Evolutionary conservation across 1,140 invertebrate genomes (phyloP).

Genomic region (roundworm (Caenorhabditis elegans)): WBcel235 BX284602.5:14033501-14034000

Average conservation of each 20-base stretch:
- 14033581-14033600: not conserved
- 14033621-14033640: conserved; percentile 4
- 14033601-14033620: not conserved
- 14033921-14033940: not conserved
- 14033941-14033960: not conserved
- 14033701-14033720: not conserved
- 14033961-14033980: not conserved
- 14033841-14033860: not conserved
- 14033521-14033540: conserved; percentile 20
- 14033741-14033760: not conserved
- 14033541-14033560: too few relatives aligned
- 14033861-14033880: not conserved
- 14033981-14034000: too few relatives aligned
- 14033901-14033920: not conserved
- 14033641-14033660: not conserved
- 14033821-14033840: not conserved
- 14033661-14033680: not conserved
- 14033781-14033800: not conserved
- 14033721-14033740: not conserved
- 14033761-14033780: not conserved
- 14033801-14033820: not conserved
- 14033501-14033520: not conserved
- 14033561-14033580: too few relatives aligned
- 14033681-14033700: not conserved
- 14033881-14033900: not conserved